Percentiles rank a stretch among this genome's conserved stretches.
Conservation (phyloP, 1,140 invertebrate genomes). For the Bombus superbus region DNA sequence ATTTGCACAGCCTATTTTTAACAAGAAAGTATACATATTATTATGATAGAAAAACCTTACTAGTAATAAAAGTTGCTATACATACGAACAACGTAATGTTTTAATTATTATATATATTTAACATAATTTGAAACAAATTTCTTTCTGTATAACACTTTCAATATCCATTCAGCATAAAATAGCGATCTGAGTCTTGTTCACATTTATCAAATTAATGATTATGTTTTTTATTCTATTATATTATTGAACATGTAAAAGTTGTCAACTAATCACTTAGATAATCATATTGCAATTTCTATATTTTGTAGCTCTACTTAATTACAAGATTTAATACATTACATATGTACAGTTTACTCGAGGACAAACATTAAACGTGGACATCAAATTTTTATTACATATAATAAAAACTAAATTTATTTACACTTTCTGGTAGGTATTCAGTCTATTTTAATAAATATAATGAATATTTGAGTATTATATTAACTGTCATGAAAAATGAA, state of each 20-base stretch:
- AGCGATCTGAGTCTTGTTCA: conserved; percentile 5
- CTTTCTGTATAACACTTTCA: not conserved
- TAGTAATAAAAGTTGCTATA: conserved; percentile 11
- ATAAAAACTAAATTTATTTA: conserved; percentile 30
- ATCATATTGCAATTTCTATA: not conserved
- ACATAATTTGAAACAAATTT: conserved; percentile 6
- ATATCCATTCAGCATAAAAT: conserved; percentile 2
- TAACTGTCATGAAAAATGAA: conserved; percentile 21
- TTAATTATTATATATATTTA: not conserved
- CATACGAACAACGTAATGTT: not conserved
- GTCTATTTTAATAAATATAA: not conserved
- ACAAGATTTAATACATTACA: conserved; percentile 27
- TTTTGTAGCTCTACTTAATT: conserved; percentile 6
- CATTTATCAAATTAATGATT: conserved; percentile 7
- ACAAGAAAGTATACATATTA: conserved; percentile 9
- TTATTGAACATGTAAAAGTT: conserved; percentile 3
- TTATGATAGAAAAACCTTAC: not conserved
- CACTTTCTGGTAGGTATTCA: not conserved
- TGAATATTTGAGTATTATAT: conserved; percentile 3
- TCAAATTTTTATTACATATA: conserved; percentile 23
- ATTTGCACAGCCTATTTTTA: conserved; percentile 37
- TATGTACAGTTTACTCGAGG: conserved; percentile 30
- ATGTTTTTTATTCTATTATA: not conserved
- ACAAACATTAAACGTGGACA: not conserved
- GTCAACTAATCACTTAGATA: not conserved